These are phyloP conservation scores for Cheirogaleus major DNA, from an alignment of 2,797 vertebrate genomes.

Conservation along the genomic window DNA sequence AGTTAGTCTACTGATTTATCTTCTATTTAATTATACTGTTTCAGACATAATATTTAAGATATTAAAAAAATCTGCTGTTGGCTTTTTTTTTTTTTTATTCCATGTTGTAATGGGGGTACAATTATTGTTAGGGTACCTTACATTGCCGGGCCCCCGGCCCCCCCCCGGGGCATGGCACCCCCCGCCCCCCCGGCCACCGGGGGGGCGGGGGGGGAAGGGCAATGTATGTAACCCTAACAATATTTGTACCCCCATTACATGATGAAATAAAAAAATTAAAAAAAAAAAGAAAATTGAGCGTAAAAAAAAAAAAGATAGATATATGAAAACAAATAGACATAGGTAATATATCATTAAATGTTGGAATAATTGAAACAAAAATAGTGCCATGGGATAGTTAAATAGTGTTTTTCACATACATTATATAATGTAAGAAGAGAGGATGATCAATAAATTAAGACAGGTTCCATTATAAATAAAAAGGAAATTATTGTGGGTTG, in stretches of 20 bases:
- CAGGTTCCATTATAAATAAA: neutral
- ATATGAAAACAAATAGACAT: neutral
- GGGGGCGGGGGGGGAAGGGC: too few relatives aligned
- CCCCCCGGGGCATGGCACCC: too few relatives aligned
- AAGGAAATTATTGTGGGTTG: neutral
- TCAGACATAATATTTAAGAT: slow-evolving; percentile 1
- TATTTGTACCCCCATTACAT: too few relatives aligned
- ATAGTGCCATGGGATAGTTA: neutral
- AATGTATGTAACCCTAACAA: too few relatives aligned
- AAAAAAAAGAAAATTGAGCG: too few relatives aligned
- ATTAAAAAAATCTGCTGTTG: neutral
- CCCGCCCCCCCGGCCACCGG: too few relatives aligned
- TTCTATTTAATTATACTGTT: slow-evolving; percentile 10
- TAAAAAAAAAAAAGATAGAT: too few relatives aligned
- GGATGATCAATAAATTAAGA: neutral
- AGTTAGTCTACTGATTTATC: neutral
- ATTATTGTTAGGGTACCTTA: too few relatives aligned
- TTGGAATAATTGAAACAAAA: neutral
- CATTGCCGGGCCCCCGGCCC: too few relatives aligned
- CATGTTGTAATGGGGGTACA: too few relatives aligned
- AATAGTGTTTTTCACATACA: neutral
- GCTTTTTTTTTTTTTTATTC: too few relatives aligned
- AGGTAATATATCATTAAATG: neutral
- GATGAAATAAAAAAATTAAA: too few relatives aligned
- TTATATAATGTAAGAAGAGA: neutral